phyloP scores from a whole-genome alignment of 2,888 invertebrate genomes.

The Diogma glabrata region DNA sequence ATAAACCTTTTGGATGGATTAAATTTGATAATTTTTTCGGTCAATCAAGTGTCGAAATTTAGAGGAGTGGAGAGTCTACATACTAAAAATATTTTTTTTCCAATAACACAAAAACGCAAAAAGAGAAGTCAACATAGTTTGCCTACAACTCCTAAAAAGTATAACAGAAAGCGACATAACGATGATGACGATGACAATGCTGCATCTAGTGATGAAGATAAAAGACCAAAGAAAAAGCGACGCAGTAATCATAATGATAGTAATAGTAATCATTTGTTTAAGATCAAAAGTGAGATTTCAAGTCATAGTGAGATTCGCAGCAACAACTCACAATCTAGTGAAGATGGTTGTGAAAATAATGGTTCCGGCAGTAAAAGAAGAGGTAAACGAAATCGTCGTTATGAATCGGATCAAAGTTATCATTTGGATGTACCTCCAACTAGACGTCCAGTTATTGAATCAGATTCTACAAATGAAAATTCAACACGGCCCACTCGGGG shows the following conservation, averaged over 20 bases:
- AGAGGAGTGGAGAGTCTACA: too few species aligned
- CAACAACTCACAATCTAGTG: too few species aligned
- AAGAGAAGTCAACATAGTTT: too few species aligned
- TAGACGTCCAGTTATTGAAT: conserved; percentile 26
- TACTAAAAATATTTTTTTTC: too few species aligned
- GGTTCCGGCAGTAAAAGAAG: neutral
- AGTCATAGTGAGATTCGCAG: too few species aligned
- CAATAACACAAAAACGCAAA: too few species aligned
- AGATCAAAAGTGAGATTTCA: too few species aligned
- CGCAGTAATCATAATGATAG: conserved; percentile 16
- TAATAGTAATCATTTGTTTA: neutral
- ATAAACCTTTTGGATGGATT: too few species aligned
- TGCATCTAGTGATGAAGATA: conserved; percentile 15
- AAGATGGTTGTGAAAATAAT: conserved; percentile 16
- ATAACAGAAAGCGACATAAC: conserved; percentile 20
- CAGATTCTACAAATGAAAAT: conserved; percentile 27
- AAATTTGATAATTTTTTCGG: too few species aligned
- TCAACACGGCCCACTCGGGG: conserved; percentile 29
- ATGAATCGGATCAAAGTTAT: conserved; percentile 36
- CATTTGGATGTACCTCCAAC: conserved; percentile 29
- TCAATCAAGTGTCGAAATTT: too few species aligned
- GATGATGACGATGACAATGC: too few species aligned
- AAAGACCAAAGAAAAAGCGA: conserved; percentile 12
- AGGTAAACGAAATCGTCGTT: conserved; percentile 19
- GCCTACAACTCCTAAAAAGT: conserved; percentile 24